Evolutionary conservation across 2,888 invertebrate species (phyloP), one percentile per base, ranked within the genome.

Genomic region (Eristalinus sepulchralis): DNA sequence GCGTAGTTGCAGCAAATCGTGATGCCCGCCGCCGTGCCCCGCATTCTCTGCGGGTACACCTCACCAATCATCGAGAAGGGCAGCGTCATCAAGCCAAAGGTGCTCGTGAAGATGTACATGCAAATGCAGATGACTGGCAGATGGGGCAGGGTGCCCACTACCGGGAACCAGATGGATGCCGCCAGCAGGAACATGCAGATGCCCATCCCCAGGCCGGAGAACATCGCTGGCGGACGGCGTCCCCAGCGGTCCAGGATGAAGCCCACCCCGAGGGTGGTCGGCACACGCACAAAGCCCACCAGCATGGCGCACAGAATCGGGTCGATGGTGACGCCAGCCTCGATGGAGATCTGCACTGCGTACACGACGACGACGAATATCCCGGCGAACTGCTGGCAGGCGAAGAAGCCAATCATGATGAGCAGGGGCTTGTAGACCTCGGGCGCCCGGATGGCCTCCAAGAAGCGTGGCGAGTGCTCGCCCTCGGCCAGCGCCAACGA

Each of bases 51-150:
- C 0, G 95, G 93, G 89, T 95, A 95, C 0, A 96, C 93, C 91
- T 96, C 96, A 0, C 95, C 95, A 81, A 95, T 94, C 94, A 96
- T 94, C 31, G 95, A 94, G 95, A 96, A 96, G 0, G 96, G 95
- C 55, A 96, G 90, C 0, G 95, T 95, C 20, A 95, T 88, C 17
- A 89, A 72, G 0, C 95, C 89, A 11, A 89, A 71, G 13, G 88
- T 89, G 89, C 89, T 94, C 91, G 11, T 95, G 91, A 88, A 94
- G 93, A 57, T 93, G 90, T 71, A 89, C 62, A 88, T 79, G 47
- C 89, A 83, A 36, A 89, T 88, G 66, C 88, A 88, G 10, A 79
- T 24, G 13, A 89, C 86, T 6, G 89, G 79, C 66, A 89, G 70
- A 55, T 85, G 86, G 10, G 88, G 87, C 20, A 88, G 13, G 0